A percentile compares a stretch with the other conserved stretches of the same genome.
Evolutionary conservation across 2,113 vertebrate genomes (phyloP).

Genomic region (Saguinus midas): DNA sequence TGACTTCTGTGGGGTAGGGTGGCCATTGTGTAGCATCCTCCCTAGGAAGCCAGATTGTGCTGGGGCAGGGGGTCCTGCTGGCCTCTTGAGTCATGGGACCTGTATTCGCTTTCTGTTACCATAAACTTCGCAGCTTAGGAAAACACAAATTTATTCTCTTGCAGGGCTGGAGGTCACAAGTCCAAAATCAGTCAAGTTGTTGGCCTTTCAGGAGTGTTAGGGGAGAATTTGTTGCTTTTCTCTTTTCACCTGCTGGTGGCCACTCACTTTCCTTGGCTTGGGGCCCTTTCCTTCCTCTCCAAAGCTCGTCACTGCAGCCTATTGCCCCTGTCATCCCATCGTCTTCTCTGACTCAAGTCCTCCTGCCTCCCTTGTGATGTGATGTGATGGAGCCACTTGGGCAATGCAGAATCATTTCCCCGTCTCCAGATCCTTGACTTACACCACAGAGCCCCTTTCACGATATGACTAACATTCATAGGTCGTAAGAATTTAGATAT

Average conservation of each 20-base stretch:
- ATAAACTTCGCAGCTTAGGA: not conserved
- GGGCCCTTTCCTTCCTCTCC: not conserved
- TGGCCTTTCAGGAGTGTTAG: not conserved
- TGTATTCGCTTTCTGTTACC: not conserved
- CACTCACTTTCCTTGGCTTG: not conserved
- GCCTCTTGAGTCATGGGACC: not conserved
- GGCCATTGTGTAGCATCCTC: not conserved
- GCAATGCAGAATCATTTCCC: accelerated
- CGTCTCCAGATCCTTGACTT: not conserved
- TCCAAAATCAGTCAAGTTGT: not conserved
- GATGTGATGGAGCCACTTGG: accelerated
- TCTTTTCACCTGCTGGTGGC: not conserved
- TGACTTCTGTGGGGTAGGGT: not conserved
- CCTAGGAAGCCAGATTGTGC: not conserved
- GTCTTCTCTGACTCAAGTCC: not conserved
- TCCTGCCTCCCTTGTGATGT: not conserved
- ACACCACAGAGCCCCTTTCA: not conserved
- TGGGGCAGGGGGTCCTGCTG: not conserved
- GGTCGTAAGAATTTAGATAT: not conserved
- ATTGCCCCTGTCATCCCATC: no score
- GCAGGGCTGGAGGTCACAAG: not conserved
- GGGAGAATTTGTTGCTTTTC: not conserved
- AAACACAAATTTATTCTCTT: not conserved
- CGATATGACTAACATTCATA: not conserved
- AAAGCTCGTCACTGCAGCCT: not conserved